Evolutionary conservation across 1,140 invertebrate species (phyloP), one percentile per base, ranked within the genome.

Genomic region (Maconellicoccus hirsutus): DNA sequence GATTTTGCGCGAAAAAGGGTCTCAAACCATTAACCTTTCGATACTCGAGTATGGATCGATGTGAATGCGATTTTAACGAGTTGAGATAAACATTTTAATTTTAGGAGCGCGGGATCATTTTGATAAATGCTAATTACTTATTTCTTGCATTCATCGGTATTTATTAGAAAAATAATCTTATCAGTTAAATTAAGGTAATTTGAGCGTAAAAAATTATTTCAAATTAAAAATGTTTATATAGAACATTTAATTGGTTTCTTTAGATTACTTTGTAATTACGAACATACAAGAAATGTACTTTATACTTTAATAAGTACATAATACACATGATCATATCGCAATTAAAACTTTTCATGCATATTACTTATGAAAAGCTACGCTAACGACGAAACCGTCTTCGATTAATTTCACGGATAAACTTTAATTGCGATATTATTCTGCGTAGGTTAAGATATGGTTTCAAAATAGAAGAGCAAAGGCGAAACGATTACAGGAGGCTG

Each of bases 371-470:
- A n/a, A n/a, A n/a, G n/a, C n/a, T n/a, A n/a, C n/a, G n/a, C n/a
- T n/a, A n/a, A n/a, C n/a, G n/a, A n/a, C n/a, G n/a, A n/a, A n/a
- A n/a, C n/a, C n/a, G n/a, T 33, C 29, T 33, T 33, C 29, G 29
- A 33, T 19, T 52, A 52, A 52, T 52, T 52, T 6, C 6, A 8
- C 4, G 4, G 42, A 19, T 52, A 39, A 42, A 39, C 16, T 70
- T 19, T 38, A 52, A 26, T n/a, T 22, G 25, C 25, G 0, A 59
- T 12, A 27, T 19, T 10, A 12, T 74, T 72, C 71, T 77, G 76
- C 79, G 42, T 83, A 92, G 87, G 91, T 94, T 70, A 97, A 96
- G 85, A 98, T 96, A 76, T 98, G 94, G 94, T 98, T 97, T 80
- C 94, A 98, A 86, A 98, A 98, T 80, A 85, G 94, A 7, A 82